Conservation (phyloP, 2,113 vertebrate species). For the Phycodurus eques region DNA sequence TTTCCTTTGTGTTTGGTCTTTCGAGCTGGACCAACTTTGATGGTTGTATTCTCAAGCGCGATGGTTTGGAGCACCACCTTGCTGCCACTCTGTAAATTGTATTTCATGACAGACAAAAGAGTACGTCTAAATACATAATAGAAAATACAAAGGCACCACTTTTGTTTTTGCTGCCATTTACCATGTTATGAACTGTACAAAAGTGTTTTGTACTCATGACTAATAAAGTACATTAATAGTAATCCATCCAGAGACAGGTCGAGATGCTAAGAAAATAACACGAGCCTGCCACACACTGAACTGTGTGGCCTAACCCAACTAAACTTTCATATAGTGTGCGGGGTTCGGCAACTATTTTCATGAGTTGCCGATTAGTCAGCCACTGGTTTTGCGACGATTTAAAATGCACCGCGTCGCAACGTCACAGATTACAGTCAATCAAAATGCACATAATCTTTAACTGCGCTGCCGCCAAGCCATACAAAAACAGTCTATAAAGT, state of each 20-base stretch:
- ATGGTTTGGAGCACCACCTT: slow-evolving; percentile 90
- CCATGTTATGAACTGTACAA: not conserved
- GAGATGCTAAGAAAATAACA: too few species aligned
- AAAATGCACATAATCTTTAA: too few species aligned
- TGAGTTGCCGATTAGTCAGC: too few species aligned
- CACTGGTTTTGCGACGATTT: too few species aligned
- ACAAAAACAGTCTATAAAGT: not conserved
- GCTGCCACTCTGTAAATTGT: slow-evolving; percentile 79
- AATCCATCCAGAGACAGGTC: too few species aligned
- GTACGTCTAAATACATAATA: not conserved
- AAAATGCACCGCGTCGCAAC: too few species aligned
- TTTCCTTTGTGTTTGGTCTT: slow-evolving; percentile 88
- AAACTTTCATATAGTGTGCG: too few species aligned
- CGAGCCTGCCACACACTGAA: too few species aligned
- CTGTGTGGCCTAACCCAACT: too few species aligned
- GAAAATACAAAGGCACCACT: not conserved
- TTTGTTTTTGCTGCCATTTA: not conserved
- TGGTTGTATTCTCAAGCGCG: slow-evolving; percentile 91
- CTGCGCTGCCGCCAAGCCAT: too few species aligned
- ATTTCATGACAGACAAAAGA: slow-evolving; percentile 3
- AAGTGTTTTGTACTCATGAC: not conserved
- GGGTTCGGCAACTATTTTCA: too few species aligned
- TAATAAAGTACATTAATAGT: not conserved
- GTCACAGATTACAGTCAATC: too few species aligned
- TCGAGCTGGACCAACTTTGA: slow-evolving; percentile 89